These are phyloP conservation scores for Synanthedon vespiformis DNA, from an alignment of 2,888 invertebrate species.

Conservation along the genomic window DNA sequence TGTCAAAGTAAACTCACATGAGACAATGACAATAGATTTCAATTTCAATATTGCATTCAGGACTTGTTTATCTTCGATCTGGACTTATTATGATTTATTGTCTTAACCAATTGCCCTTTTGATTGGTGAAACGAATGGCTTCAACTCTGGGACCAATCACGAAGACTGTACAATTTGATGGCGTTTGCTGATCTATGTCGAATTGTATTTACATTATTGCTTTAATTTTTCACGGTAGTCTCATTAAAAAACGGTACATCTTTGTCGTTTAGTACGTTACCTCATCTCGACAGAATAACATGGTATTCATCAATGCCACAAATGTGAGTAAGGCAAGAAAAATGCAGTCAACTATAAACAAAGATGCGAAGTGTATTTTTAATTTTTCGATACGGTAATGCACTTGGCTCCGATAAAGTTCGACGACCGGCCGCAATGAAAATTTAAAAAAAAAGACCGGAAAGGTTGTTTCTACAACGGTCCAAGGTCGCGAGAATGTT, in stretches of 20 bases:
- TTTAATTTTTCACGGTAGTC: not conserved
- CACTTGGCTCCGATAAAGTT: slow-evolving; percentile 8
- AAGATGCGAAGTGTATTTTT: not conserved
- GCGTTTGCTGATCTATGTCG: not conserved
- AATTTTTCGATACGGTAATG: not conserved
- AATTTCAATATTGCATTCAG: not conserved
- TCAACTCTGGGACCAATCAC: not conserved
- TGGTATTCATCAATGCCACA: not conserved
- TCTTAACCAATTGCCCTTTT: slow-evolving; percentile 21
- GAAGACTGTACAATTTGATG: not conserved
- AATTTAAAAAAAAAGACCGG: not conserved
- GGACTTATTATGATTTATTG: slow-evolving; percentile 23
- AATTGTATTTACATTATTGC: not conserved
- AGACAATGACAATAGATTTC: no score
- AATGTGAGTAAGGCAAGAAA: not conserved
- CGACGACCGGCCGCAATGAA: slow-evolving; percentile 3
- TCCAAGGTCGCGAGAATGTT: slow-evolving; percentile 3
- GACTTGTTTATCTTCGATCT: slow-evolving; percentile 19
- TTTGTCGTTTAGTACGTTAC: not conserved
- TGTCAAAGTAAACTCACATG: no score
- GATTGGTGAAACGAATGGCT: slow-evolving; percentile 7
- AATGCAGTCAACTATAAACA: not conserved
- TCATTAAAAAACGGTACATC: not conserved
- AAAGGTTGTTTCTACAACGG: slow-evolving; percentile 4
- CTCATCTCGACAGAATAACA: not conserved